Evolutionary conservation across 2,888 invertebrate species (phyloP).

Genomic region (Beris morrisii): DNA sequence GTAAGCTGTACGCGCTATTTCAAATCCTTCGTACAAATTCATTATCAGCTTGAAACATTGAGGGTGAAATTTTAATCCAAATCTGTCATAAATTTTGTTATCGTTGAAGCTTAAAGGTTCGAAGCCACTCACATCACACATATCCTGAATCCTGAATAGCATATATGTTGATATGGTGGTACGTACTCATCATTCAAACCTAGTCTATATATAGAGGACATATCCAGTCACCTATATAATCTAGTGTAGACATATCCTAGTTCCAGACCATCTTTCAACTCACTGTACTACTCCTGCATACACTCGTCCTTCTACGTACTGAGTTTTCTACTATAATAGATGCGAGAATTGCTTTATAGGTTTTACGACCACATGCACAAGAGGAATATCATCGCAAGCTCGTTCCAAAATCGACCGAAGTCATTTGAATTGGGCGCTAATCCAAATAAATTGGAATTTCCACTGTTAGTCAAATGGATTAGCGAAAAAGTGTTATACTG

Average conservation of each 20-base stretch:
- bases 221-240: too few relatives aligned
- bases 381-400: not conserved
- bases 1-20: too few relatives aligned
- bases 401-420: conserved; percentile 7
- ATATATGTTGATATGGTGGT: too few relatives aligned
- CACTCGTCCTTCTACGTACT: too few relatives aligned
- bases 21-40: conserved; percentile 15
- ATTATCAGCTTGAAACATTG: conserved; percentile 33
- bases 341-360: too few relatives aligned
- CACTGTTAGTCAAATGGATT: conserved; percentile 32
- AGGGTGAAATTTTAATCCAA: conserved; percentile 33
- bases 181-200: too few relatives aligned
- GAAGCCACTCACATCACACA: conserved; percentile 5
- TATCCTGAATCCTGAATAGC: not conserved
- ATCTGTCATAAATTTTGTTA: conserved; percentile 35
- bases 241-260: too few relatives aligned
- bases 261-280: too few relatives aligned
- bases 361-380: too few relatives aligned
- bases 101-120: conserved; percentile 27
- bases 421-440: conserved; percentile 33
- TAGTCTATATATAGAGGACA: too few relatives aligned
- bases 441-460: conserved; percentile 35
- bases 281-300: too few relatives aligned
- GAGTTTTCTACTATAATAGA: too few relatives aligned
- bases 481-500: conserved; percentile 27